Evolutionary conservation across 2,797 vertebrate species (phyloP).

Genomic region (Loriculus beryllinus): DNA sequence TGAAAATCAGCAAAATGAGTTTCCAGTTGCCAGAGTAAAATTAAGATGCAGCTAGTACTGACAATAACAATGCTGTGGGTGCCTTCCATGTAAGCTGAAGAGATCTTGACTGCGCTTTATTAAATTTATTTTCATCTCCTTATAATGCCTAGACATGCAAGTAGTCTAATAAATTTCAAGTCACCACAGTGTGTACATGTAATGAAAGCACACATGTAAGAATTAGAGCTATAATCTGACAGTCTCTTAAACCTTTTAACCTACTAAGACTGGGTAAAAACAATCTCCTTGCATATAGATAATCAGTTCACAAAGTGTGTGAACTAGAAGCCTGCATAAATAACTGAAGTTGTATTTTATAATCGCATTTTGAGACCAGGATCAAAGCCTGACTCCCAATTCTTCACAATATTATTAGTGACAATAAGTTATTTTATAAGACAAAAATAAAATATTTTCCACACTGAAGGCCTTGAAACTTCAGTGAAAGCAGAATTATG

Average conservation of each 20-base stretch:
- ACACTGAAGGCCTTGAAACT: not conserved
- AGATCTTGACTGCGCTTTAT: not conserved
- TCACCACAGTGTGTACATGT: not conserved
- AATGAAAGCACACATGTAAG: constrained; percentile 28
- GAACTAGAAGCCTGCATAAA: not conserved
- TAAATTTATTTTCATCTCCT: not conserved
- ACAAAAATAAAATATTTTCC: not conserved
- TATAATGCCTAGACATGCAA: not conserved
- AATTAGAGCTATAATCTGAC: constrained; percentile 35
- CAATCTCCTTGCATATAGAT: not conserved
- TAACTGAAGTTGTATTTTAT: not conserved
- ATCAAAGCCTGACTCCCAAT: not conserved
- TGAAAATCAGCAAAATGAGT: not conserved
- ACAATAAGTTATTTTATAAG: not conserved
- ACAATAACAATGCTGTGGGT: not conserved
- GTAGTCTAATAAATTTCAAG: constrained; percentile 38
- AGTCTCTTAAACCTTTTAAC: constrained; percentile 28
- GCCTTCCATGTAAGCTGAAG: not conserved
- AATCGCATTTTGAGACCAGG: not conserved
- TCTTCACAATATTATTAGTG: not conserved
- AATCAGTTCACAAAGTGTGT: not conserved
- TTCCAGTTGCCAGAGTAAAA: constrained; percentile 36
- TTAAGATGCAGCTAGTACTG: not conserved
- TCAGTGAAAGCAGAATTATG: not conserved
- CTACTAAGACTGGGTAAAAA: not conserved